phyloP scores from a whole-genome alignment of 2,888 invertebrate species.

The Caenorhabditis imperialis region DNA sequence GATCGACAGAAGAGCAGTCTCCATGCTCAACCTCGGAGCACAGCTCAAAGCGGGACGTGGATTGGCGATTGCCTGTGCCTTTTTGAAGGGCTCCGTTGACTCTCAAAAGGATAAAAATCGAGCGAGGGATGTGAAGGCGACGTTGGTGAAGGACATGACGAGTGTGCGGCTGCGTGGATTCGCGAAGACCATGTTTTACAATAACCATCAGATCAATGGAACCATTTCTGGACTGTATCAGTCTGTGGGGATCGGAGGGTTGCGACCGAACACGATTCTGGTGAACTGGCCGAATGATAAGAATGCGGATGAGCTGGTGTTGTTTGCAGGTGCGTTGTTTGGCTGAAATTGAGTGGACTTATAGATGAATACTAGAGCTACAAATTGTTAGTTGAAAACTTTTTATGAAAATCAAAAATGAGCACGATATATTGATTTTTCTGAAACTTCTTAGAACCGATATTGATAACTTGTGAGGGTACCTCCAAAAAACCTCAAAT shows the following conservation, averaged over 20 bases:
- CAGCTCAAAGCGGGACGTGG: slow-evolving; percentile 91
- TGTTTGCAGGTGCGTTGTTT: slow-evolving; percentile 63
- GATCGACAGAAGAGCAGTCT: slow-evolving; percentile 79
- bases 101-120: slow-evolving; percentile 80
- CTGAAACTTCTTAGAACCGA: too few relatives aligned
- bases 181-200: slow-evolving; percentile 91
- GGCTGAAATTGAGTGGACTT: background rate
- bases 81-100: slow-evolving; percentile 81
- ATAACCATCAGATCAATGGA: slow-evolving; percentile 80
- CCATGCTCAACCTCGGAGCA: slow-evolving; percentile 93
- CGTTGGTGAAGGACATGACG: slow-evolving; percentile 83
- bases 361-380: too few relatives aligned
- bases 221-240: slow-evolving; percentile 83
- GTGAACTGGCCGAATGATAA: slow-evolving; percentile 93
- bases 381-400: too few relatives aligned
- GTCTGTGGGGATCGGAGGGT: slow-evolving; percentile 94
- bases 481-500: too few relatives aligned
- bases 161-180: slow-evolving; percentile 97
- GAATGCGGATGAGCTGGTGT: slow-evolving; percentile 65
- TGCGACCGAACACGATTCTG: slow-evolving; percentile 98
- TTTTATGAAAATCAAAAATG: too few relatives aligned
- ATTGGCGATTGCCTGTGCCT: slow-evolving; percentile 92
- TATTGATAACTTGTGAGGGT: too few relatives aligned
- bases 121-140: slow-evolving; percentile 83
- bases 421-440: too few relatives aligned